These are phyloP conservation scores for Hephaestus fuliginosus DNA, from an alignment of 2,797 vertebrate species.

Conservation along the genomic window DNA sequence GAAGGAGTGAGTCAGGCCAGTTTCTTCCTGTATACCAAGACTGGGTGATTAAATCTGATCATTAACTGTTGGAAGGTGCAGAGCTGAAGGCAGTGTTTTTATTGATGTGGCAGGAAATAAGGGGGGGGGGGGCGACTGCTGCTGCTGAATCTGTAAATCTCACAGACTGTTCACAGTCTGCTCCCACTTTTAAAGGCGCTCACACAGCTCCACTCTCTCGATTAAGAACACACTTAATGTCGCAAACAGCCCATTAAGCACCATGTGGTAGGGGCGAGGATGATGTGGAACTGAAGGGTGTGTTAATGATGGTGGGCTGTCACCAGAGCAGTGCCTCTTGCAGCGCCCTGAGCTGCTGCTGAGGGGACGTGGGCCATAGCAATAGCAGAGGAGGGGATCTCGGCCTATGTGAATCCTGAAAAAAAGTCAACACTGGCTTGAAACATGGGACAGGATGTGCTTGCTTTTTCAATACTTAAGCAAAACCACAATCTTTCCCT, in stretches of 20 bases:
- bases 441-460: slow-evolving; percentile 2
- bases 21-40: slow-evolving; percentile 59
- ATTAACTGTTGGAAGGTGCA: slow-evolving; percentile 78
- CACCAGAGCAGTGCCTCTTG: slow-evolving; percentile 37
- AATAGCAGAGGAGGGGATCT: background rate
- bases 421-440: slow-evolving; percentile 7
- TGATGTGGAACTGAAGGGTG: slow-evolving; percentile 73
- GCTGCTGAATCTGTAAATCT: slow-evolving; percentile 83
- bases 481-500: slow-evolving; percentile 12
- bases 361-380: slow-evolving; percentile 25
- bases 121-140: slow-evolving; percentile 57
- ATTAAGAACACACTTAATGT: slow-evolving; percentile 85
- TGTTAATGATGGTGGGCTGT: slow-evolving; percentile 76
- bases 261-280: slow-evolving; percentile 68
- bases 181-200: slow-evolving; percentile 78
- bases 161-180: slow-evolving; percentile 76
- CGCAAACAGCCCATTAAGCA: slow-evolving; percentile 83
- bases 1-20: slow-evolving; percentile 42
- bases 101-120: slow-evolving; percentile 85
- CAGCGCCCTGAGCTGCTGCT: slow-evolving; percentile 34
- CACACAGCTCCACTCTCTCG: slow-evolving; percentile 68
- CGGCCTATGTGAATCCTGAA: background rate
- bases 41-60: slow-evolving; percentile 78
- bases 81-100: slow-evolving; percentile 80
- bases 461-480: slow-evolving; percentile 6